Percentiles rank a stretch among this genome's conserved stretches.
phyloP scores from a whole-genome alignment of 2,888 invertebrate genomes.

The Pachydiplax longipennis region DNA sequence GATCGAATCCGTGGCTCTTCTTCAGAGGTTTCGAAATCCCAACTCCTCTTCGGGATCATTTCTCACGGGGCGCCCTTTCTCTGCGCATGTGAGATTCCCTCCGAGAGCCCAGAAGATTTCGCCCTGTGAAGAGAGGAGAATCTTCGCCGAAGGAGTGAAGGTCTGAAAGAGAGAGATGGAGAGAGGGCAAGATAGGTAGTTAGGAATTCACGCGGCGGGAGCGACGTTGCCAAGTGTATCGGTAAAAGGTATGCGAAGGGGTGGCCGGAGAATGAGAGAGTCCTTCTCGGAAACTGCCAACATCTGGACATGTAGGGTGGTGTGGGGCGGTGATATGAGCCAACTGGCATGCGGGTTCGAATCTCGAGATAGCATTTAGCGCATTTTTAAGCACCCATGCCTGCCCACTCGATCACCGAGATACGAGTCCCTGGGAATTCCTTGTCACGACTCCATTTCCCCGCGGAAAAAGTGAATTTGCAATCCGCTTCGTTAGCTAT shows the following conservation, averaged over 20 bases:
- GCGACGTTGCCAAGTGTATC: conserved; percentile 24
- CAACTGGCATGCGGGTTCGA: conserved; percentile 16
- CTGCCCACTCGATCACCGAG: neutral
- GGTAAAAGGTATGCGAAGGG: neutral
- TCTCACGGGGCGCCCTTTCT: neutral
- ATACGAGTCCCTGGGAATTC: neutral
- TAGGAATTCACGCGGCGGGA: conserved; percentile 30
- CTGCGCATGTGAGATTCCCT: neutral
- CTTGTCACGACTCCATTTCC: neutral
- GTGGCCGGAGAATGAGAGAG: neutral
- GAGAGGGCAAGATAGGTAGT: conserved; percentile 15
- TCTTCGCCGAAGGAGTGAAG: neutral
- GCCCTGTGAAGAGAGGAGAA: neutral
- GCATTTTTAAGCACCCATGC: neutral
- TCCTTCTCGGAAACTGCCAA: conserved; percentile 31
- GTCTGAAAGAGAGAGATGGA: neutral
- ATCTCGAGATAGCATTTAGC: neutral
- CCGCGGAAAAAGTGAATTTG: neutral
- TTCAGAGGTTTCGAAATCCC: neutral
- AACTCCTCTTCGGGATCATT: neutral
- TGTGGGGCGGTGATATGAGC: conserved; percentile 15
- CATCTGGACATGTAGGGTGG: conserved; percentile 34
- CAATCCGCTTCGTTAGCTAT: neutral
- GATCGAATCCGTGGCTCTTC: neutral
- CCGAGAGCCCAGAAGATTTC: neutral